Percentiles rank a stretch among this genome's conserved stretches.
phyloP scores from a whole-genome alignment of 2,113 vertebrate species.

The Pedetes capensis region DNA sequence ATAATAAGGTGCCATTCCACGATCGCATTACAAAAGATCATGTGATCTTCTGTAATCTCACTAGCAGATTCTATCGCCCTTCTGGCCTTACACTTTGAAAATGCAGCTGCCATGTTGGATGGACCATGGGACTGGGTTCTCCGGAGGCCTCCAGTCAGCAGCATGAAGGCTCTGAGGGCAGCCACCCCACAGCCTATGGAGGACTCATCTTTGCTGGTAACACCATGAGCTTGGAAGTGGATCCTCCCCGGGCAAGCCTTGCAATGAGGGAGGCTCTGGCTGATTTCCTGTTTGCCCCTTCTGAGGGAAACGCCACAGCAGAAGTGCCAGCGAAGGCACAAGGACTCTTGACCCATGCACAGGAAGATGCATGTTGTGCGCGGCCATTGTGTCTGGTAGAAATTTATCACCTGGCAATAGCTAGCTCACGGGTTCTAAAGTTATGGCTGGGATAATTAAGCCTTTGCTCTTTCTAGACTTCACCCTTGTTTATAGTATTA shows the following conservation, averaged over 20 bases:
- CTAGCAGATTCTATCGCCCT: rapidly evolving
- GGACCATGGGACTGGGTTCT: rapidly evolving
- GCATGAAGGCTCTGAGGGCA: rapidly evolving
- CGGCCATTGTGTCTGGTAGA: neutral
- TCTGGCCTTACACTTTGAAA: neutral
- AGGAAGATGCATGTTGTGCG: neutral
- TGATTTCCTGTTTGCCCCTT: rapidly evolving
- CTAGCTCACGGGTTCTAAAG: neutral
- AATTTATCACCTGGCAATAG: neutral
- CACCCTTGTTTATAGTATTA: neutral
- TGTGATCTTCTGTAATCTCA: neutral
- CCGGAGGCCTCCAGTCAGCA: no score
- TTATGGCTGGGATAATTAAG: neutral
- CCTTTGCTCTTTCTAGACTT: neutral
- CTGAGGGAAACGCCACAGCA: rapidly evolving
- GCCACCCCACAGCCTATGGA: rapidly evolving
- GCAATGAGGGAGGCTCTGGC: neutral
- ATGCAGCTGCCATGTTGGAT: neutral
- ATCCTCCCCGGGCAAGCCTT: neutral
- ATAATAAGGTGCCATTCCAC: rapidly evolving
- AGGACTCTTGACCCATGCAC: neutral
- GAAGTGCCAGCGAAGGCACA: neutral
- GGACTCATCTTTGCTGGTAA: neutral
- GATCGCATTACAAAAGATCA: rapidly evolving
- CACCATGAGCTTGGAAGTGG: neutral